Percentiles rank a stretch among this genome's conserved stretches.
phyloP scores from a whole-genome alignment of 2,797 vertebrate species.

The Philypnodon macrostomus region DNA sequence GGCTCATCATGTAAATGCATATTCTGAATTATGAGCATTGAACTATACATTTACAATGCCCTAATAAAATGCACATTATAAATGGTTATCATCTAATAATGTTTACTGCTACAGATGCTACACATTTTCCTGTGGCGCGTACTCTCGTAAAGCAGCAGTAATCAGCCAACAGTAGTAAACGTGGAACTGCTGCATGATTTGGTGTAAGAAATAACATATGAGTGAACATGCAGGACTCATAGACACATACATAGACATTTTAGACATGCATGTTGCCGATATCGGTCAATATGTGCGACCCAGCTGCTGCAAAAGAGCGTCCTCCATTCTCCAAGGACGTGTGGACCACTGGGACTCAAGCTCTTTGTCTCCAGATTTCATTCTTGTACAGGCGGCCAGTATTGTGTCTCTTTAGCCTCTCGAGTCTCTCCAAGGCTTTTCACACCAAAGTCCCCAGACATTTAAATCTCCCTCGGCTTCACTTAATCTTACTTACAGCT shows the following conservation, averaged over 20 bases:
- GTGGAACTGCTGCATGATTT: not conserved
- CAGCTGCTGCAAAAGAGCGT: slow-evolving; percentile 24
- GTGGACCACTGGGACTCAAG: slow-evolving; percentile 6
- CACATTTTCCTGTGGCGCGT: not conserved
- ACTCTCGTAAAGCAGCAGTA: not conserved
- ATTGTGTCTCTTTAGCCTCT: slow-evolving; percentile 8
- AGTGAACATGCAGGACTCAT: too few relatives aligned
- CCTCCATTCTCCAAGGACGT: slow-evolving; percentile 25
- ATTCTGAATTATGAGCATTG: slow-evolving; percentile 2
- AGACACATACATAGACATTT: too few relatives aligned
- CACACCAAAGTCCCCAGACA: slow-evolving; percentile 3
- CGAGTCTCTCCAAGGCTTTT: not conserved
- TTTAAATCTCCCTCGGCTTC: not conserved
- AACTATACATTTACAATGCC: slow-evolving; percentile 2
- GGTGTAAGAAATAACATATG: not conserved
- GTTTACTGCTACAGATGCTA: slow-evolving; percentile 8
- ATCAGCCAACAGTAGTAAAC: not conserved
- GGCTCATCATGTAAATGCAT: not conserved
- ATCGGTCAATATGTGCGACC: slow-evolving; percentile 11
- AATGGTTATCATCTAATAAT: slow-evolving; percentile 2
- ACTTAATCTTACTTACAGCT: not conserved
- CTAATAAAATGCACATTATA: slow-evolving; percentile 1
- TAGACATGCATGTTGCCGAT: slow-evolving; percentile 3
- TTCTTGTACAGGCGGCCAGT: not conserved
- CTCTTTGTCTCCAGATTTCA: slow-evolving; percentile 8